Conservation (phyloP, 2,888 invertebrate genomes). For the Eumacrocentrus americanus region DNA sequence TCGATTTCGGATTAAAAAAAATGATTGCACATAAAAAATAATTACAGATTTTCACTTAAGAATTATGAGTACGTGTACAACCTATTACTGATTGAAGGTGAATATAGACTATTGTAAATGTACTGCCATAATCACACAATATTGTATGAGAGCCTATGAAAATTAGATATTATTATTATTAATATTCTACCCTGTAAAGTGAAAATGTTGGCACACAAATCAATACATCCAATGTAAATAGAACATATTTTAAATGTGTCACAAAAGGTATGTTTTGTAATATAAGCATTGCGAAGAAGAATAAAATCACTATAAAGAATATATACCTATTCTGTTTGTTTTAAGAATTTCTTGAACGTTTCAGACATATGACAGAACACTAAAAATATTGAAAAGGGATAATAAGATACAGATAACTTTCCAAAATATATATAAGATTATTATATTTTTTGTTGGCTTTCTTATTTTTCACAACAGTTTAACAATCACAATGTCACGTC, state of each 20-base stretch:
- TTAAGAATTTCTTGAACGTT: background rate
- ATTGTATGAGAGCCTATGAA: slow-evolving; percentile 53
- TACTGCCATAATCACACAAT: slow-evolving; percentile 61
- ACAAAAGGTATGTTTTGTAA: slow-evolving; percentile 62
- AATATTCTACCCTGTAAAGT: slow-evolving; percentile 11
- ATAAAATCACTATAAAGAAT: slow-evolving; percentile 54
- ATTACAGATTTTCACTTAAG: slow-evolving; percentile 25
- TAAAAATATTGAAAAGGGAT: background rate
- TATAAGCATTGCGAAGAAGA: slow-evolving; percentile 60
- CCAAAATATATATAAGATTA: slow-evolving; percentile 26
- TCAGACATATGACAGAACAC: no score
- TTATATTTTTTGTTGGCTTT: slow-evolving; percentile 24
- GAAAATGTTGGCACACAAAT: slow-evolving; percentile 43
- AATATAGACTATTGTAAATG: slow-evolving; percentile 60
- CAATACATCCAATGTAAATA: slow-evolving; percentile 60
- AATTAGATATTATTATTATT: slow-evolving; percentile 24
- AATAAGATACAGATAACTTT: slow-evolving; percentile 14
- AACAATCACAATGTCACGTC: slow-evolving; percentile 32
- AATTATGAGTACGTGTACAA: slow-evolving; percentile 22
- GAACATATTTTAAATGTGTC: slow-evolving; percentile 62
- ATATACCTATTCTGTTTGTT: background rate
- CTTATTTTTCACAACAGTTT: slow-evolving; percentile 31
- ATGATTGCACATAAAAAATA: slow-evolving; percentile 28
- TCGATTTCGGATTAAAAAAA: background rate
- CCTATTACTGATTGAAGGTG: slow-evolving; percentile 1